Conservation (phyloP, 2,888 invertebrate species). For the Meganola albula region DNA sequence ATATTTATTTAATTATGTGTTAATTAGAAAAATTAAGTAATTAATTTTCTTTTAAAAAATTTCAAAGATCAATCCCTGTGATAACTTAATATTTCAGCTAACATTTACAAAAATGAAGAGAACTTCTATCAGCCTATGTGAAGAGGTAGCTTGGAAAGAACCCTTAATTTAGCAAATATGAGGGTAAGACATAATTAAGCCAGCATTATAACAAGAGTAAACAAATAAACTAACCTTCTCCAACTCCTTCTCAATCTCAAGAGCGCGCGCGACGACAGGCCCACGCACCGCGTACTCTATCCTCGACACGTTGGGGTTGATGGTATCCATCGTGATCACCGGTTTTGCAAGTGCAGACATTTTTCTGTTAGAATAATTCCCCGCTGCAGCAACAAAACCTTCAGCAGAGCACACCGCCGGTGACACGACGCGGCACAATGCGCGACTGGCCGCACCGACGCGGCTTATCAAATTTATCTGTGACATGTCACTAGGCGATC, state of each 20-base stretch:
- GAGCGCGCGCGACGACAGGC: slow-evolving; percentile 94
- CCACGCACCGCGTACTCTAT: slow-evolving; percentile 99
- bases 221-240: slow-evolving; percentile 82
- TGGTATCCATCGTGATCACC: slow-evolving; percentile 80
- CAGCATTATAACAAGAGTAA: too few relatives aligned
- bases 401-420: slow-evolving; percentile 26
- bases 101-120: too few relatives aligned
- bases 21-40: too few relatives aligned
- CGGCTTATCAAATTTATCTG: slow-evolving; percentile 54
- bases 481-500: slow-evolving; percentile 53
- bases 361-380: not conserved
- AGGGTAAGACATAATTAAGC: too few relatives aligned
- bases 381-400: slow-evolving; percentile 6
- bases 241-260: slow-evolving; percentile 94
- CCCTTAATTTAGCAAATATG: too few relatives aligned
- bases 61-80: too few relatives aligned
- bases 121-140: too few relatives aligned
- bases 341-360: slow-evolving; percentile 10
- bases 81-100: too few relatives aligned
- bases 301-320: slow-evolving; percentile 92
- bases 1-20: too few relatives aligned
- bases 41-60: too few relatives aligned
- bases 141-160: too few relatives aligned
- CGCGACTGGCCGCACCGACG: slow-evolving; percentile 40
- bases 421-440: slow-evolving; percentile 37